These are phyloP conservation scores for Callitettix versicolor DNA, from an alignment of 1,140 invertebrate genomes.

Conservation along the genomic window DNA sequence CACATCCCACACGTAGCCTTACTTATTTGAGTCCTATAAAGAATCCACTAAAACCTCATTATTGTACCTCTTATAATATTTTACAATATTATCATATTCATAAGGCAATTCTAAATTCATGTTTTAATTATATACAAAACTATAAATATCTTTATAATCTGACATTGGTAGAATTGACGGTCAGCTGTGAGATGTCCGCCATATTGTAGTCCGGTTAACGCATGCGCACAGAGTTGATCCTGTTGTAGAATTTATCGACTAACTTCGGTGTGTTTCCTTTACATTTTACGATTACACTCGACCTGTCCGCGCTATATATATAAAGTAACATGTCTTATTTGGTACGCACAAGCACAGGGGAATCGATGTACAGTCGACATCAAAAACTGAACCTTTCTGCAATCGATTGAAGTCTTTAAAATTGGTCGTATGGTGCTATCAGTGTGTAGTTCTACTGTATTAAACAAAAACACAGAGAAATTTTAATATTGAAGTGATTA, in stretches of 20 bases:
- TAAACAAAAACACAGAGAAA: no score
- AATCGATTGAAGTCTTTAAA: no score
- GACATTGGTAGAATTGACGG: neutral
- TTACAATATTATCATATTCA: slow-evolving; percentile 10
- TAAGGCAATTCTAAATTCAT: slow-evolving; percentile 14
- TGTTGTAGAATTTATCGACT: slow-evolving; percentile 8
- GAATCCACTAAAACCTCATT: no score
- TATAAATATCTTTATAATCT: slow-evolving; percentile 8
- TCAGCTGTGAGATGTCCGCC: neutral
- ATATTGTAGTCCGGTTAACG: neutral
- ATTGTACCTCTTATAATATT: neutral
- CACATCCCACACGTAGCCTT: no score
- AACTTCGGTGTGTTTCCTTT: neutral
- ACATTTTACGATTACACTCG: no score
- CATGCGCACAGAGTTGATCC: neutral
- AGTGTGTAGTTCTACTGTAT: no score
- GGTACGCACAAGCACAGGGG: no score
- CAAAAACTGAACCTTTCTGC: no score
- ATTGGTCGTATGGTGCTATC: no score
- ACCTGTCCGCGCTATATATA: slow-evolving; percentile 2
- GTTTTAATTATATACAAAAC: slow-evolving; percentile 13
- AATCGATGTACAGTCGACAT: no score
- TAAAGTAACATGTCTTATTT: slow-evolving; percentile 13
- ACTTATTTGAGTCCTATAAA: no score
- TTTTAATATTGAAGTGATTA: no score